Conservation (phyloP, 2,797 vertebrate genomes). For the Iguana delicatissima region DNA sequence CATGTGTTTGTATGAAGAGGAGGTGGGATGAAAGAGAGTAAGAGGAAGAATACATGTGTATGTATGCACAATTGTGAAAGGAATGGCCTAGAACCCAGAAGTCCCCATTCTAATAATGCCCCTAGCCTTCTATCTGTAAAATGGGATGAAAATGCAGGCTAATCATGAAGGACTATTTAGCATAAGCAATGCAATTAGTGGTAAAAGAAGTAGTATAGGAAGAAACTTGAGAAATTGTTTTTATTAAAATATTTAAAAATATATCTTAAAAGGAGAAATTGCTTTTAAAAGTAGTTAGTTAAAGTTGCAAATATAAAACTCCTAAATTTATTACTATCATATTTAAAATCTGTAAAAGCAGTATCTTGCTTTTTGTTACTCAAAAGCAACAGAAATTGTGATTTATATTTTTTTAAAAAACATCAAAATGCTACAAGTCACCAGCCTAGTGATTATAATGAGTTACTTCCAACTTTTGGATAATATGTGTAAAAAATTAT, state of each 20-base stretch:
- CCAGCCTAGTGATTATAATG: too few species aligned
- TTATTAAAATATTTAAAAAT: not conserved
- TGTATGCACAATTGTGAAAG: not conserved
- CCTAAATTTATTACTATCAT: not conserved
- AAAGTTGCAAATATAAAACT: not conserved
- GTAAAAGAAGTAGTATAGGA: too few species aligned
- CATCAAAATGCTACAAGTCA: too few species aligned
- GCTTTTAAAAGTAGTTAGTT: not conserved
- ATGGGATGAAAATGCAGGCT: not conserved
- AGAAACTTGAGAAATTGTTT: not conserved
- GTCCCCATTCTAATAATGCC: not conserved
- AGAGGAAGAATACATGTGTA: too few species aligned
- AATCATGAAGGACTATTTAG: not conserved
- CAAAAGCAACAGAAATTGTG: too few species aligned
- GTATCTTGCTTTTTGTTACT: not conserved
- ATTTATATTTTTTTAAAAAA: too few species aligned
- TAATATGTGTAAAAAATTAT: too few species aligned
- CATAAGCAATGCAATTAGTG: not conserved
- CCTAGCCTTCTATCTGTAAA: not conserved
- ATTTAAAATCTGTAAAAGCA: not conserved
- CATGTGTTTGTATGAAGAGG: too few species aligned
- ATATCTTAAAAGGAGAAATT: not conserved
- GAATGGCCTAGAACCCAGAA: conserved; percentile 32
- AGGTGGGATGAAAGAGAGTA: too few species aligned
- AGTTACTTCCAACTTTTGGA: too few species aligned